These are phyloP conservation scores for Leptobrachium ailaonicum DNA, from an alignment of 2,113 vertebrate genomes.

Conservation along the genomic window DNA sequence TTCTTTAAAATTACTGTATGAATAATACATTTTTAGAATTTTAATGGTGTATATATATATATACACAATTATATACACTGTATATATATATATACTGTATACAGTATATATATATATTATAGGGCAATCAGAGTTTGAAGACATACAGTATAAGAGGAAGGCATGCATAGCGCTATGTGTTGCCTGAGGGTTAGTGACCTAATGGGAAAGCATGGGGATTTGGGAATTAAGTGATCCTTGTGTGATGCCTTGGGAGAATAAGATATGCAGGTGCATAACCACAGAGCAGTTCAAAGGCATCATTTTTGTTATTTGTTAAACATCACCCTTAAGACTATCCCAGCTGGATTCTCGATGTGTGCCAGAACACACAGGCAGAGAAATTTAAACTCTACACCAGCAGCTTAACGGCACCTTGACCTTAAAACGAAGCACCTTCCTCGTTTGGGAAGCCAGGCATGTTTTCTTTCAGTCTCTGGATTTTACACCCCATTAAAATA, in stretches of 20 bases:
- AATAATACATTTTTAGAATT: too few relatives aligned
- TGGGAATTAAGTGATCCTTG: not conserved
- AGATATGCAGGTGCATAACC: constrained; percentile 28
- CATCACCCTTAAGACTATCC: constrained; percentile 24
- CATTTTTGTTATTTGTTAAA: constrained; percentile 30
- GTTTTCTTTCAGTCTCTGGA: not conserved
- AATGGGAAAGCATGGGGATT: constrained; percentile 8
- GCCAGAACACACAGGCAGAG: constrained; percentile 33
- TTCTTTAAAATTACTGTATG: too few relatives aligned
- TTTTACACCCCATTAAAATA: too few relatives aligned
- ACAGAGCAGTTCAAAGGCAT: constrained; percentile 35
- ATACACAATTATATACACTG: too few relatives aligned
- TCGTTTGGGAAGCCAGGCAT: not conserved
- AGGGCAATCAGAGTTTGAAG: too few relatives aligned
- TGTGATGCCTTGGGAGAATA: not conserved
- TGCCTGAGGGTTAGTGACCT: constrained; percentile 33
- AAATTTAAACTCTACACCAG: constrained; percentile 1
- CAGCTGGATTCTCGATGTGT: constrained; percentile 33
- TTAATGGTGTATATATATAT: too few relatives aligned
- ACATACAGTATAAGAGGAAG: too few relatives aligned
- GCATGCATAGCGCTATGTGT: too few relatives aligned
- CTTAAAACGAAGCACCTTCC: not conserved
- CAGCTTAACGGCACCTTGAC: constrained; percentile 11
- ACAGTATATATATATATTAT: too few relatives aligned
- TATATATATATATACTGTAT: too few relatives aligned